Conservation (phyloP, 2,888 invertebrate genomes). For the Cantharis rufa region DNA sequence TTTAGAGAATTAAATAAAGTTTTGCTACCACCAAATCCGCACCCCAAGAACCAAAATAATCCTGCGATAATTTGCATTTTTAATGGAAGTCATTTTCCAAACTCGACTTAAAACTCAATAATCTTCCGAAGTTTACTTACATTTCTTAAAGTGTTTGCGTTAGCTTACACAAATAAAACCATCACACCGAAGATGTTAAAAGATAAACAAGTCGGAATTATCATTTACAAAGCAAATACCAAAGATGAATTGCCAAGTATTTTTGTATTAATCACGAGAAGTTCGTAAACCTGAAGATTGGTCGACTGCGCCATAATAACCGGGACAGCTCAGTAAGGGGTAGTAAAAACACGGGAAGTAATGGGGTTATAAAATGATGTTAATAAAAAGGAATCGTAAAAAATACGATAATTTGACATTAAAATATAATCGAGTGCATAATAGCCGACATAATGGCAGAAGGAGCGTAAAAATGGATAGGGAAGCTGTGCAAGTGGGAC, state of each 20-base stretch:
- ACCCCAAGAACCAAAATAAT: slow-evolving; percentile 17
- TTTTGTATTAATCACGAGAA: background rate
- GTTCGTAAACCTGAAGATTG: background rate
- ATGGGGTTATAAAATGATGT: background rate
- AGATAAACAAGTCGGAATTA: background rate
- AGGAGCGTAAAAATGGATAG: background rate
- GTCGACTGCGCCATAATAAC: background rate
- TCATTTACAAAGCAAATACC: background rate
- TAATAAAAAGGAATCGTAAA: background rate
- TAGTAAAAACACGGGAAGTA: background rate
- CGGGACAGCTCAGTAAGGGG: background rate
- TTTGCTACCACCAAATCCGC: slow-evolving; percentile 2
- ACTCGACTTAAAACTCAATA: background rate
- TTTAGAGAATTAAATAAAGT: slow-evolving; percentile 10
- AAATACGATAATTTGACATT: background rate
- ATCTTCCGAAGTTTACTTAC: background rate
- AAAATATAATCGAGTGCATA: background rate
- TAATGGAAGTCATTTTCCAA: slow-evolving; percentile 15
- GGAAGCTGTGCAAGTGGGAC: background rate
- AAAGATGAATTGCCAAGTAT: background rate
- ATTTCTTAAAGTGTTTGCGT: background rate
- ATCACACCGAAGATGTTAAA: background rate
- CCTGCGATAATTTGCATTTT: slow-evolving; percentile 19
- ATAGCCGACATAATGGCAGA: background rate
- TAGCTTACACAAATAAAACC: background rate